Evolutionary conservation across 2,113 vertebrate genomes (phyloP).

Genomic region (Polyodon spathula): DNA sequence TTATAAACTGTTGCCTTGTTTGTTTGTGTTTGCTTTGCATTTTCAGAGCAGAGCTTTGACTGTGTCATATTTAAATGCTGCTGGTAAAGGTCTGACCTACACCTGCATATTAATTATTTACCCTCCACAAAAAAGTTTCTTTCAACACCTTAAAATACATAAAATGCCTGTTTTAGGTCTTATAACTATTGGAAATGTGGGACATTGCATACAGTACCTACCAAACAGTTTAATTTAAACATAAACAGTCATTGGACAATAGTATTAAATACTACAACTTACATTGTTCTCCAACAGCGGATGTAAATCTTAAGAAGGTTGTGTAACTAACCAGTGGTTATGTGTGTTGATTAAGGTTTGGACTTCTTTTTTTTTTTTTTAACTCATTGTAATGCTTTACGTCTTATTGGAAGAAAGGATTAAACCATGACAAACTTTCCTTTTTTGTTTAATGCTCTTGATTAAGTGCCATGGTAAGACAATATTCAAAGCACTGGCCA

Average conservation of each 20-base stretch:
- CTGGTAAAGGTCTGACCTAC: too few relatives aligned
- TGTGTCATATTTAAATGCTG: constrained; percentile 50
- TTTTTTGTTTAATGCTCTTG: constrained; percentile 48
- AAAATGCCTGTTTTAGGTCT: too few relatives aligned
- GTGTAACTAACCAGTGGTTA: constrained; percentile 13
- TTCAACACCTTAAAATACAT: too few relatives aligned
- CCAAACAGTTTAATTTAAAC: too few relatives aligned
- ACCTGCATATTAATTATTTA: too few relatives aligned
- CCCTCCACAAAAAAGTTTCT: too few relatives aligned
- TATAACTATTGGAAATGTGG: too few relatives aligned
- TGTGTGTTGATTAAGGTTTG: constrained; percentile 12
- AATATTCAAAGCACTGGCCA: constrained; percentile 65
- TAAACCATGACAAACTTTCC: constrained; percentile 33
- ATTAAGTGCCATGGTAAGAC: constrained; percentile 42
- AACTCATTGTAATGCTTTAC: constrained; percentile 18
- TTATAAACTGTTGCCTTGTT: constrained; percentile 43
- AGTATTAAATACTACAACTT: too few relatives aligned
- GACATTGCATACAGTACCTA: too few relatives aligned
- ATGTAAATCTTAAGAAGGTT: not conserved
- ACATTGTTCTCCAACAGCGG: too few relatives aligned
- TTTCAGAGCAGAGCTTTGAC: constrained; percentile 33
- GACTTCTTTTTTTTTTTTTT: constrained; percentile 7
- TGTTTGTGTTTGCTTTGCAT: constrained; percentile 25
- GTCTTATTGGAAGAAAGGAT: constrained; percentile 16
- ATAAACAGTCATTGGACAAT: too few relatives aligned